Conservation (phyloP, 2,113 vertebrate species). For the Microtus richardsoni region DNA sequence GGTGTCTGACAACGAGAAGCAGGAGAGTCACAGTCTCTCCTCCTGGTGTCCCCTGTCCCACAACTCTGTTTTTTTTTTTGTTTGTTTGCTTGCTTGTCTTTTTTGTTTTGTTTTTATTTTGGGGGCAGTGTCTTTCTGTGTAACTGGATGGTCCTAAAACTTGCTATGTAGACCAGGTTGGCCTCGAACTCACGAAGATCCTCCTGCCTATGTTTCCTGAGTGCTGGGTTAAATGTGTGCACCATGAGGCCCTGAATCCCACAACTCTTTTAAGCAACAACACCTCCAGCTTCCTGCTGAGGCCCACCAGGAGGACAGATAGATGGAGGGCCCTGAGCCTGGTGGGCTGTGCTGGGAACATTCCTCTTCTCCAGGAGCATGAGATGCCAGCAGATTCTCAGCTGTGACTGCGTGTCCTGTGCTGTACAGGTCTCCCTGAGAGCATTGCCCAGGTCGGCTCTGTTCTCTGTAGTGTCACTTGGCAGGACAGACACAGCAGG, state of each 20-base stretch:
- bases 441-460: background rate
- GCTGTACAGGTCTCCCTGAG: too few species aligned
- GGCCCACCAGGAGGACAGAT: background rate
- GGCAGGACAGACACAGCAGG: background rate
- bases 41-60: background rate
- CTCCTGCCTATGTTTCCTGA: background rate
- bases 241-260: background rate
- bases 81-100: too few species aligned
- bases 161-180: background rate
- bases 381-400: background rate
- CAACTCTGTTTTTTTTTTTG: too few species aligned
- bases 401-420: background rate
- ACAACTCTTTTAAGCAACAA: background rate
- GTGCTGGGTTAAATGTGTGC: background rate
- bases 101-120: background rate
- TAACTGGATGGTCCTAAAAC: background rate
- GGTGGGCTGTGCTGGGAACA: background rate
- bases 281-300: background rate
- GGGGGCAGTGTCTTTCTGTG: background rate
- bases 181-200: background rate
- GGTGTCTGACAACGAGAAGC: conserved; percentile 75
- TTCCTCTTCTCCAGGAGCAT: background rate
- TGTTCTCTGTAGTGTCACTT: background rate
- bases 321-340: too few species aligned
- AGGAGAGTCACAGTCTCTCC: background rate